Conservation (phyloP, 2,113 vertebrate genomes). For the rat (Rattus norvegicus) region GRCr8 NC_086032.1:44973001-44973500, state of each 20-base stretch:
- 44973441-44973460: background rate
- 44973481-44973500: background rate
- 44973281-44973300: background rate
- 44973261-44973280: background rate
- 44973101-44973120: background rate
- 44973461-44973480: background rate
- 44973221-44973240: background rate
- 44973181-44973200: background rate
- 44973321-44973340: background rate
- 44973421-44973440: background rate
- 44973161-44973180: background rate
- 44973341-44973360: background rate
- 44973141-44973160: conserved; percentile 24
- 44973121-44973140: conserved; percentile 11
- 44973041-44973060: background rate
- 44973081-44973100: background rate
- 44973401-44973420: background rate
- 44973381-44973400: background rate
- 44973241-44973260: background rate
- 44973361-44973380: background rate
- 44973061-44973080: background rate
- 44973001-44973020: background rate
- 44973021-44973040: background rate
- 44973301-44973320: background rate
- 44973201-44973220: background rate